Evolutionary conservation across 2,888 invertebrate genomes (phyloP).

Genomic region (Beris morrisii): DNA sequence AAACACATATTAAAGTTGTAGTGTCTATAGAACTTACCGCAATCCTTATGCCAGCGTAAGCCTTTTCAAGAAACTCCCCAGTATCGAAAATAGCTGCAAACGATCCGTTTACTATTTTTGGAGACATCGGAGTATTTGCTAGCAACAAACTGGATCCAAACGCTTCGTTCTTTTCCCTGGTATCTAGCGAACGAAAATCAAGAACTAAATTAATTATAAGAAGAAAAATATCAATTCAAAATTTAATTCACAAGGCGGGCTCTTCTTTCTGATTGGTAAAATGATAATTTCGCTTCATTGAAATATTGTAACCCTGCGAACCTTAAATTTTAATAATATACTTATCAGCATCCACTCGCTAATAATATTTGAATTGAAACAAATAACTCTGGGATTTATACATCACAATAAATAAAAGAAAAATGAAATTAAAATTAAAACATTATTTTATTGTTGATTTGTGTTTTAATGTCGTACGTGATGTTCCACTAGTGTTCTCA

Average conservation of each 20-base stretch:
- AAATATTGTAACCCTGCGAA: too few species aligned
- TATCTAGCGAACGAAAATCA: slow-evolving; percentile 60
- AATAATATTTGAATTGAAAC: too few species aligned
- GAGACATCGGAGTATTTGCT: slow-evolving; percentile 94
- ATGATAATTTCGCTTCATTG: background rate
- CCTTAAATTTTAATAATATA: too few species aligned
- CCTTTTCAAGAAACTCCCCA: slow-evolving; percentile 56
- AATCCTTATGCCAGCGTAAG: slow-evolving; percentile 55
- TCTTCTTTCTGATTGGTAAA: background rate
- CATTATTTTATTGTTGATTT: too few species aligned
- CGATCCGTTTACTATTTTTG: slow-evolving; percentile 93
- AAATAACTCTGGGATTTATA: too few species aligned
- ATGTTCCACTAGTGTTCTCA: too few species aligned
- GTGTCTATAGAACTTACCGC: slow-evolving; percentile 44
- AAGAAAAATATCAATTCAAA: background rate
- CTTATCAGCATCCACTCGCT: too few species aligned
- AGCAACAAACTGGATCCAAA: slow-evolving; percentile 92
- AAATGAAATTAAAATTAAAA: too few species aligned
- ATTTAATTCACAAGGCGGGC: too few species aligned
- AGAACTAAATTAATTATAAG: background rate
- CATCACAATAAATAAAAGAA: too few species aligned
- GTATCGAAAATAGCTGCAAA: slow-evolving; percentile 87
- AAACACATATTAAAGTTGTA: too few species aligned
- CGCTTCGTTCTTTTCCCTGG: slow-evolving; percentile 78
- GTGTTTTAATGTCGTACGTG: too few species aligned